A percentile compares a stretch with the other conserved stretches of the same genome.
phyloP scores from a whole-genome alignment of 2,113 vertebrate genomes.

The rabbit (Oryctolagus cuniculus) region mOryCun1.1 NC_091439.1:121075001-121075500 shows the following conservation, averaged over 20 bases:
- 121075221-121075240: constrained; percentile 3
- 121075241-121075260: not conserved
- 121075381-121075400: not conserved
- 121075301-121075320: too few species aligned
- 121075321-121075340: not conserved
- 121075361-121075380: not conserved
- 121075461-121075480: not conserved
- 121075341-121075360: not conserved
- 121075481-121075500: not conserved
- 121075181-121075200: not conserved
- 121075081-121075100: not conserved
- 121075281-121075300: not conserved
- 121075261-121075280: too few species aligned
- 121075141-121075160: not conserved
- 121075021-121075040: not conserved
- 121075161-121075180: not conserved
- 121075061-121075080: not conserved
- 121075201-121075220: not conserved
- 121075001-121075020: not conserved
- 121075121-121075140: not conserved
- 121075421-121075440: not conserved
- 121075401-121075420: not conserved
- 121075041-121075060: not conserved
- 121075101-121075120: not conserved
- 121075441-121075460: not conserved